These are phyloP conservation scores for Danio choprae DNA, from an alignment of 2,797 vertebrate genomes.

Conservation along the genomic window DNA sequence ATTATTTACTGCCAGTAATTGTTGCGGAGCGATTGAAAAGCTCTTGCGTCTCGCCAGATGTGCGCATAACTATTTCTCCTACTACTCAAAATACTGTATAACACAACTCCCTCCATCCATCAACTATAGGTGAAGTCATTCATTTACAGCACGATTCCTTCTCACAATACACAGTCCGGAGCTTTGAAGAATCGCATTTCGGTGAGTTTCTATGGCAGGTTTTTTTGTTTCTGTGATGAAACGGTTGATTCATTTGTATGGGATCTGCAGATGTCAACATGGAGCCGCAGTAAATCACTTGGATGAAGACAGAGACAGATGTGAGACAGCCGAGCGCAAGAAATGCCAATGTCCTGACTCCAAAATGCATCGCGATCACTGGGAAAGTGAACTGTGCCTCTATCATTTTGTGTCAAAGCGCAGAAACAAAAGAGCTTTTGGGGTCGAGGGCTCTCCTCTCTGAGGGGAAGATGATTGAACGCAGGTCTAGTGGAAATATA, in stretches of 20 bases:
- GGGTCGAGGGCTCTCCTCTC: neutral
- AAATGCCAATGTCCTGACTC: conserved; percentile 15
- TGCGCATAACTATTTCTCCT: conserved; percentile 19
- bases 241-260: conserved; percentile 14
- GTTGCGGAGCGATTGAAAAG: conserved; percentile 39
- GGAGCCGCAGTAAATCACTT: neutral
- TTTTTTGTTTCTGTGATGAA: conserved; percentile 34
- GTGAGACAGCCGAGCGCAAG: conserved; percentile 10
- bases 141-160: conserved; percentile 13
- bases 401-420: conserved; percentile 35
- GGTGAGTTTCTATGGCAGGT: neutral
- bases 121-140: conserved; percentile 28
- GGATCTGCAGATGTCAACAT: conserved; percentile 27
- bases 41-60: conserved; percentile 14
- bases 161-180: conserved; percentile 8
- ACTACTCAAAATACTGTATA: conserved; percentile 22
- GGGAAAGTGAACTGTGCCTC: conserved; percentile 29
- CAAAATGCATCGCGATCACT: conserved; percentile 15
- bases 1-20: conserved; percentile 51
- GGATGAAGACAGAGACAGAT: conserved; percentile 36
- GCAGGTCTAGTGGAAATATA: neutral
- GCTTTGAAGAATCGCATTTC: conserved; percentile 20
- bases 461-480: conserved; percentile 11
- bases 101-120: conserved; percentile 37
- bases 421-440: conserved; percentile 14